A percentile compares a stretch with the other conserved stretches of the same genome.
phyloP scores from a whole-genome alignment of 2,797 vertebrate genomes.

The Crenuchus spilurus region DNA sequence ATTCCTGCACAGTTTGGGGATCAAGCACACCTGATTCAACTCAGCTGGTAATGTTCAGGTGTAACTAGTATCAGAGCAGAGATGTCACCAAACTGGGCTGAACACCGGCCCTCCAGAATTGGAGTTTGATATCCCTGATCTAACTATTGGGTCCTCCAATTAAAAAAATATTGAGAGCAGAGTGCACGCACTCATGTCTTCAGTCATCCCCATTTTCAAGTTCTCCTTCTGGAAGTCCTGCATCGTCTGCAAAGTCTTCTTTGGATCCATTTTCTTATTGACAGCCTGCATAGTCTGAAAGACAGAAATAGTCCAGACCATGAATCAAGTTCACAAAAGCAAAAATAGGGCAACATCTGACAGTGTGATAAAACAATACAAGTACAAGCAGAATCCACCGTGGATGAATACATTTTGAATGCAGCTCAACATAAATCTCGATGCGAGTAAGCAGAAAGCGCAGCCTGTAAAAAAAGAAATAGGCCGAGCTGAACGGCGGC shows the following conservation, averaged over 20 bases:
- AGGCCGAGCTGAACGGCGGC: conserved; percentile 28
- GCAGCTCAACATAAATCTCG: conserved; percentile 51
- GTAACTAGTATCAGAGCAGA: too few relatives aligned
- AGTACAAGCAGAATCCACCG: conserved; percentile 24
- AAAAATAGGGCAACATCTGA: conserved; percentile 30
- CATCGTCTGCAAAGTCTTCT: conserved; percentile 97
- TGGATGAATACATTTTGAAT: conserved; percentile 41
- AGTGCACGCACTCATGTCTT: conserved; percentile 95
- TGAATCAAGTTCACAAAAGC: conserved; percentile 40
- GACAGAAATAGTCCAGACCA: conserved; percentile 41
- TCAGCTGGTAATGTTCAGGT: too few relatives aligned
- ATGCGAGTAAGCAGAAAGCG: conserved; percentile 33
- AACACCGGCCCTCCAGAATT: too few relatives aligned
- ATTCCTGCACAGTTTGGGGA: too few relatives aligned
- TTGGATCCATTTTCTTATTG: conserved; percentile 98
- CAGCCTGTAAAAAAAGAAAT: conserved; percentile 46
- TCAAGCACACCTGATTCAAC: too few relatives aligned
- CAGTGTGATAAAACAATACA: conserved; percentile 41
- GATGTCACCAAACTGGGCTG: too few relatives aligned
- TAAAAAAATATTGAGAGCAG: too few relatives aligned
- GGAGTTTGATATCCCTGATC: too few relatives aligned
- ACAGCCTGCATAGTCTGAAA: conserved; percentile 94
- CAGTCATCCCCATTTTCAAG: conserved; percentile 98
- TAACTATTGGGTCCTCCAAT: too few relatives aligned
- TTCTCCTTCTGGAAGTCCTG: conserved; percentile 99